Base-by-base conservation (phyloP, 2,113 vertebrate species). In the Prochilodus magdalenae region DNA sequence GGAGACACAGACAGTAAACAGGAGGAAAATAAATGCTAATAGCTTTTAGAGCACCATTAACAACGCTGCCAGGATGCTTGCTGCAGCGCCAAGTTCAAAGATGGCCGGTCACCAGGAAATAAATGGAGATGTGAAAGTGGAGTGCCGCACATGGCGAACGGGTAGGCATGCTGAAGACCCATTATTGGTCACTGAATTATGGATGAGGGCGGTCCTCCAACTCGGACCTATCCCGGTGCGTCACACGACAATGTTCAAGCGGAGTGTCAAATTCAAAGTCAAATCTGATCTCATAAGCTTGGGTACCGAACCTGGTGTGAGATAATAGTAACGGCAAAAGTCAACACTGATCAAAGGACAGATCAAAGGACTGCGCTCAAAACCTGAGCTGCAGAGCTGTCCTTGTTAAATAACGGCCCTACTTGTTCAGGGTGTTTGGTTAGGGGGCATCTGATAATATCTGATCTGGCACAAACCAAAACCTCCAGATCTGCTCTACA, bases 151-250 rank as follows among this genome's bases (percentile, higher is more conserved):
- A 36, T 36, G 30, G 20, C 11, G 10, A 40, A 22, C 14, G 53
- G 75, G 80, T 70, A 62, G 62, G 57, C 36, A 49, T 30, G 55
- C 75, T 65, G 59, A 79, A 73, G 69, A 57, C 57, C 77, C 74
- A 84, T 73, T 79, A 83, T 51, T 49, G 66, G 36, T 57, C 55
- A 12, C 69, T 87, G 77, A 85, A 85, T 85, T 85, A 87, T 87
- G 77, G 59, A 87, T 83, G 76, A 83, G 53, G 76, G 65, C 73
- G 69, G 74, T 76, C 65, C 77, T 62, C 73, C 66, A 74, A 53
- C 72, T 69, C 22, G 24, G 75, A 82, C 65, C 63, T 22, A 77
- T 73, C 73, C 40, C 62, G 70, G 73, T 55, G 29, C 27, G 59
- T 11, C 66, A 67, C 79, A 66, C 5, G 36, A 33, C 7, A 27